Evolutionary conservation across 2,113 vertebrate genomes (phyloP).

Genomic region (Brachionichthys hirsutus): DNA sequence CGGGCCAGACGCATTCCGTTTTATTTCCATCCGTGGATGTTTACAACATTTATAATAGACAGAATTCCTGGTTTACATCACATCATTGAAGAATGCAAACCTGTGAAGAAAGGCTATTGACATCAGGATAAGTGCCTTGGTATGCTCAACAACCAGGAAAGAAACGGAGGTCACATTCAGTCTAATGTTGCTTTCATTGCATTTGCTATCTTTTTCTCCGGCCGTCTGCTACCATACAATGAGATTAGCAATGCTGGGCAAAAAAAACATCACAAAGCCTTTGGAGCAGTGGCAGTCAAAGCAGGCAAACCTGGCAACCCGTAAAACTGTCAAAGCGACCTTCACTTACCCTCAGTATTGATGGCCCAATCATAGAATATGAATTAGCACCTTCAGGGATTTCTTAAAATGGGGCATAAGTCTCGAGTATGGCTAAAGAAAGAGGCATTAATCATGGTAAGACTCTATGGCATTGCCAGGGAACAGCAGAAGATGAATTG

Average conservation of each 20-base stretch:
- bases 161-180: constrained; percentile 38
- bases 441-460: constrained; percentile 57
- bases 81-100: constrained; percentile 5
- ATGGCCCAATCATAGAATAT: constrained; percentile 76
- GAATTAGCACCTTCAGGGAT: constrained; percentile 69
- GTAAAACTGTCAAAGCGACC: constrained; percentile 72
- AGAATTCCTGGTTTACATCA: neutral
- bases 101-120: constrained; percentile 2
- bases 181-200: constrained; percentile 50
- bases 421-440: constrained; percentile 65
- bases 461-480: constrained; percentile 44
- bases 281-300: constrained; percentile 33
- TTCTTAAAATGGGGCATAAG: constrained; percentile 67
- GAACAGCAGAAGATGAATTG: constrained; percentile 52
- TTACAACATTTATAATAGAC: constrained; percentile 26
- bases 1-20: constrained; percentile 13
- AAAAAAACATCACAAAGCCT: constrained; percentile 31
- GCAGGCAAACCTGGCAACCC: constrained; percentile 49
- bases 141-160: constrained; percentile 28
- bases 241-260: constrained; percentile 37
- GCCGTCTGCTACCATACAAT: constrained; percentile 42
- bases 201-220: constrained; percentile 49
- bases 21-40: constrained; percentile 31
- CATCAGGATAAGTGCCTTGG: constrained; percentile 11
- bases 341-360: constrained; percentile 73